Percentiles rank a stretch among this genome's conserved stretches.
These are phyloP conservation scores for Eublepharis macularius DNA, from an alignment of 2,113 vertebrate genomes.

Conservation along the genomic window DNA sequence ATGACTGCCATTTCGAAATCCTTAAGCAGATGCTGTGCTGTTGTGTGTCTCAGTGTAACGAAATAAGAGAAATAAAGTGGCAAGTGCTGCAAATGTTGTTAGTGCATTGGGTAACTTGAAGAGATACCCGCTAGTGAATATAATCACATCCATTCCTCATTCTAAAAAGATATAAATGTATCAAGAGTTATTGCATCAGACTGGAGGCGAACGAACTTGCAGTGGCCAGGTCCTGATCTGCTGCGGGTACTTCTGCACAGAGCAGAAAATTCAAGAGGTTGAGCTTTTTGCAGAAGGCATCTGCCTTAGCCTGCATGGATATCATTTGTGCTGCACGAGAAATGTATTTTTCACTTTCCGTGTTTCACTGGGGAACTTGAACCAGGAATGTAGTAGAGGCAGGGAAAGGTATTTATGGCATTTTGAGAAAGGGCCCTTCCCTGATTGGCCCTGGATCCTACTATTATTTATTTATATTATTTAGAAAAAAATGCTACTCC, in stretches of 20 bases:
- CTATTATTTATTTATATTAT: too few species aligned
- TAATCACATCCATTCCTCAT: neutral
- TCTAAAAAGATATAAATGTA: neutral
- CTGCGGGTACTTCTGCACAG: neutral
- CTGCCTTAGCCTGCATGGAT: neutral
- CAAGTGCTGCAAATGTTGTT: neutral
- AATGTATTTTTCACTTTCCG: neutral
- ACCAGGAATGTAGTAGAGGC: too few species aligned
- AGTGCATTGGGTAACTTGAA: neutral
- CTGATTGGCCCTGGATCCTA: neutral
- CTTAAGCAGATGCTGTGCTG: neutral
- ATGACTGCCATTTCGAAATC: neutral
- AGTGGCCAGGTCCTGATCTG: neutral
- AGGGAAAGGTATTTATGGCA: neutral
- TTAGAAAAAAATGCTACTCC: too few species aligned
- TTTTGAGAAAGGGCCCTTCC: neutral
- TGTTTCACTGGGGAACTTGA: neutral
- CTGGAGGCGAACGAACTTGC: neutral
- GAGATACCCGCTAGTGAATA: neutral
- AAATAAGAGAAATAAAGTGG: neutral
- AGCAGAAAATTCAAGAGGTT: neutral
- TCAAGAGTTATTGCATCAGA: neutral
- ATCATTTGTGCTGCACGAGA: too few species aligned
- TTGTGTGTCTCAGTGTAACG: neutral
- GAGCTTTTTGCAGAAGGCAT: neutral